Conservation (phyloP, 1,140 invertebrate species). For the Gryon sp. region DNA sequence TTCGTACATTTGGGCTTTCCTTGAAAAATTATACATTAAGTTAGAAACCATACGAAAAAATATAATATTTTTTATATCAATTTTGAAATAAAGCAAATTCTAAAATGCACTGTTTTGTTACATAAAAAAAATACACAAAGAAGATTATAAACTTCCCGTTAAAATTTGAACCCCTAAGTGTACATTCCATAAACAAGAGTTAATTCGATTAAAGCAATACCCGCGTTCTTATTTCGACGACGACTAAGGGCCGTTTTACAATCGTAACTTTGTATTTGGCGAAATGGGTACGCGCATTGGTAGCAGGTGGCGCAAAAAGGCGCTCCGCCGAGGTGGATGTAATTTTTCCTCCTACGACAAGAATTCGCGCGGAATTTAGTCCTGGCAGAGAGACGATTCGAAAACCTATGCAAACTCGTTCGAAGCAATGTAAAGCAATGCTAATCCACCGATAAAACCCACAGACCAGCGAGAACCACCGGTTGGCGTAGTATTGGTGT, state of each 20-base stretch:
- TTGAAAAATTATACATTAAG: too few relatives aligned
- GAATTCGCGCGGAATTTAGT: slow-evolving; percentile 48
- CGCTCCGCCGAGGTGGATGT: slow-evolving; percentile 32
- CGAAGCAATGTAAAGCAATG: slow-evolving; percentile 77
- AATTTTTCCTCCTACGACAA: slow-evolving; percentile 47
- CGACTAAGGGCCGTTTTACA: too few relatives aligned
- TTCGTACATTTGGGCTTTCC: too few relatives aligned
- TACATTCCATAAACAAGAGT: slow-evolving; percentile 36
- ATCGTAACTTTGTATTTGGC: slow-evolving; percentile 43
- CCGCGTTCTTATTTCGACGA: slow-evolving; percentile 23
- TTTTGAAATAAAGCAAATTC: too few relatives aligned
- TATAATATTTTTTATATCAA: too few relatives aligned
- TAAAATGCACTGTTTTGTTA: too few relatives aligned
- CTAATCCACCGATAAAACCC: slow-evolving; percentile 77
- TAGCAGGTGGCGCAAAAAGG: slow-evolving; percentile 54
- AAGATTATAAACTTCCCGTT: too few relatives aligned
- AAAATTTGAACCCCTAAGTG: background rate
- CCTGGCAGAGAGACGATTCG: slow-evolving; percentile 57
- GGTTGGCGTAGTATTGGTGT: slow-evolving; percentile 45
- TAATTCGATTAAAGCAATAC: slow-evolving; percentile 31
- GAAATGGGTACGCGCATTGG: slow-evolving; percentile 1
- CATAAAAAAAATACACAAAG: too few relatives aligned
- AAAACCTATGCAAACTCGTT: slow-evolving; percentile 74
- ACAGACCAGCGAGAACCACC: slow-evolving; percentile 58
- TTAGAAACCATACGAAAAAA: too few relatives aligned